These are phyloP conservation scores for Mythimna ferrago DNA, from an alignment of 2,888 invertebrate genomes.

Conservation along the genomic window DNA sequence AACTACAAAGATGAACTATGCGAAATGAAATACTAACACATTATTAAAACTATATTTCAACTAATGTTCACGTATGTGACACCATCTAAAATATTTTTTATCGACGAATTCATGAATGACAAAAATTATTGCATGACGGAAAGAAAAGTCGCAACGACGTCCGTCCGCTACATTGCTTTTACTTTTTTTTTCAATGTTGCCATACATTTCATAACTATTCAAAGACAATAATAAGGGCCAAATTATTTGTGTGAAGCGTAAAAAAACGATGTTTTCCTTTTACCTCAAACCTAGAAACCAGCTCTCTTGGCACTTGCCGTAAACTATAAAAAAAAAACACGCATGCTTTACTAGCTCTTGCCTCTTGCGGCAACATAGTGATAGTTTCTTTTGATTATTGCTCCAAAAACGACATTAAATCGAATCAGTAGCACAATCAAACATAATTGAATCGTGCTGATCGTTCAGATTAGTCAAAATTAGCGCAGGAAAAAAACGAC, in stretches of 20 bases:
- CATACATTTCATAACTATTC: constrained; percentile 57
- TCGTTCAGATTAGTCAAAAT: too few relatives aligned
- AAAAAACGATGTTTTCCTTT: background rate
- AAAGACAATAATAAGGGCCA: constrained; percentile 23
- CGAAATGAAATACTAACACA: constrained; percentile 88
- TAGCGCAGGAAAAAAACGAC: too few relatives aligned
- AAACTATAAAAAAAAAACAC: too few relatives aligned
- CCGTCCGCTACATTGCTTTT: constrained; percentile 87
- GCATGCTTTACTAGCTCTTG: too few relatives aligned
- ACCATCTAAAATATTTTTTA: constrained; percentile 87
- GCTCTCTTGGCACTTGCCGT: too few relatives aligned
- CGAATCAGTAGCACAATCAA: too few relatives aligned
- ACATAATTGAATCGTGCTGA: too few relatives aligned
- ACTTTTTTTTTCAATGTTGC: constrained; percentile 81
- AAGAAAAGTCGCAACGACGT: constrained; percentile 90
- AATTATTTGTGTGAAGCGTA: background rate
- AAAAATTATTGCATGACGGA: constrained; percentile 91
- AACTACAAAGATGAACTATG: constrained; percentile 85
- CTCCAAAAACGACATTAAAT: too few relatives aligned
- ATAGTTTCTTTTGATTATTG: too few relatives aligned
- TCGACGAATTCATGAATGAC: constrained; percentile 89
- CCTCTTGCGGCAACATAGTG: too few relatives aligned
- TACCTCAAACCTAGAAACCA: background rate
- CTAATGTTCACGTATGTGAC: constrained; percentile 85
- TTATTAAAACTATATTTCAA: constrained; percentile 87